These are phyloP conservation scores for Dinothrombium tinctorium DNA, from an alignment of 1,140 invertebrate genomes.

Conservation along the genomic window DNA sequence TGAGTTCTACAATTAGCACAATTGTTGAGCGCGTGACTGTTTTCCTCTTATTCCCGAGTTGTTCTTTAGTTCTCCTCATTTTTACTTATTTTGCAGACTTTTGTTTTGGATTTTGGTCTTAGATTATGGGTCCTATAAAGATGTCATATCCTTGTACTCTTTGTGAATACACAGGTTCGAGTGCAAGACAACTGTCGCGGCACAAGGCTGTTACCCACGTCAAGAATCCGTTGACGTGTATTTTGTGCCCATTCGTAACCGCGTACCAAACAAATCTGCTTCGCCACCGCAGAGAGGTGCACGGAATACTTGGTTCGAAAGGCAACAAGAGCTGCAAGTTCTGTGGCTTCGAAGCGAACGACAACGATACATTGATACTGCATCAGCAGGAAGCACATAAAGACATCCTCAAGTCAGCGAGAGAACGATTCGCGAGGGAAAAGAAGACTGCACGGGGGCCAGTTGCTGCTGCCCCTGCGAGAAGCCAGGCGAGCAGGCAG, in stretches of 20 bases:
- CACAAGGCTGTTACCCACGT: conserved; percentile 14
- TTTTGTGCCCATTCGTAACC: conserved; percentile 15
- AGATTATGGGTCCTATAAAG: too few species aligned
- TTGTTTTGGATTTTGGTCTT: too few species aligned
- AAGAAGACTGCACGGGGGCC: neutral
- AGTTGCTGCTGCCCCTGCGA: too few species aligned
- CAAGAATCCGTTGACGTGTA: conserved; percentile 14
- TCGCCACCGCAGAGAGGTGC: conserved; percentile 7
- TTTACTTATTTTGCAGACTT: too few species aligned
- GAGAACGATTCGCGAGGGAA: conserved; percentile 9
- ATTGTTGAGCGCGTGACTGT: too few species aligned
- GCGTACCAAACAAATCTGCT: conserved; percentile 10
- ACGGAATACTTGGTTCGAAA: conserved; percentile 10
- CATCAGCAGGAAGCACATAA: conserved; percentile 8
- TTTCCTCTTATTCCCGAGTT: too few species aligned
- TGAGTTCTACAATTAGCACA: too few species aligned
- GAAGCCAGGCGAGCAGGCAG: too few species aligned
- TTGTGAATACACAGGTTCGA: conserved; percentile 12
- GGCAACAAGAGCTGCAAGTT: conserved; percentile 11
- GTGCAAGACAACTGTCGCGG: conserved; percentile 13
- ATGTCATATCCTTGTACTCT: conserved; percentile 10
- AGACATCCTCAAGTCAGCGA: conserved; percentile 9
- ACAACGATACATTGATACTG: conserved; percentile 9
- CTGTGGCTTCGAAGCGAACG: conserved; percentile 9
- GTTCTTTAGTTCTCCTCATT: too few species aligned